These are phyloP conservation scores for Danaus chrysippus DNA, from an alignment of 2,888 invertebrate genomes.

Conservation along the genomic window DNA sequence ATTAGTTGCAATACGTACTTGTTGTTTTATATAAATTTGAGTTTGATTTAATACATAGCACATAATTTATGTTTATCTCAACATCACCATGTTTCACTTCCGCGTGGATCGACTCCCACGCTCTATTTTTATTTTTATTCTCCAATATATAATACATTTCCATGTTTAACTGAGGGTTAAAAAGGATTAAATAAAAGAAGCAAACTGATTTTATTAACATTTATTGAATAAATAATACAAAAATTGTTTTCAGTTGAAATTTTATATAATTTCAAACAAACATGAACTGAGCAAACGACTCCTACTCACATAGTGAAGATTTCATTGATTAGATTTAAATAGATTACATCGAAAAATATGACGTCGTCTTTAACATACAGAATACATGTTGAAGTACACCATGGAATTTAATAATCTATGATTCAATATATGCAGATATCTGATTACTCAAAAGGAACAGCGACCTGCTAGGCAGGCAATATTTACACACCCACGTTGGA, in stretches of 20 bases:
- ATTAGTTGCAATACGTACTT: no score
- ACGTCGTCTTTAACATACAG: slow-evolving; percentile 55
- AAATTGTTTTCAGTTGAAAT: slow-evolving; percentile 68
- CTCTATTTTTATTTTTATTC: not conserved
- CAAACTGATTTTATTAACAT: slow-evolving; percentile 74
- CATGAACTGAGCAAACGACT: slow-evolving; percentile 69
- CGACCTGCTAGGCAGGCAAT: not conserved
- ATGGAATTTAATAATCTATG: slow-evolving; percentile 51
- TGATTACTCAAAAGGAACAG: not conserved
- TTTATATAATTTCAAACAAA: slow-evolving; percentile 62
- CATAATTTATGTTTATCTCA: no score
- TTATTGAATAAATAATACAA: slow-evolving; percentile 79
- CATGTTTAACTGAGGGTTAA: not conserved
- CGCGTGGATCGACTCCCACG: no score
- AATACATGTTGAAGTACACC: slow-evolving; percentile 49
- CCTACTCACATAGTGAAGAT: slow-evolving; percentile 49
- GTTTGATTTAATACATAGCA: no score
- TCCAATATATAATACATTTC: not conserved
- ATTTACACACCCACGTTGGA: slow-evolving; percentile 8
- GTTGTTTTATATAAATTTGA: no score
- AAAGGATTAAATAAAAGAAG: slow-evolving; percentile 37
- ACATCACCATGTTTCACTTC: no score
- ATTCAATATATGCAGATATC: slow-evolving; percentile 22
- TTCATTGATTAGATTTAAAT: slow-evolving; percentile 48
- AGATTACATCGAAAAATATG: slow-evolving; percentile 64